These are phyloP conservation scores for Xenentodon cancila DNA, from an alignment of 2,797 vertebrate species.

Conservation along the genomic window DNA sequence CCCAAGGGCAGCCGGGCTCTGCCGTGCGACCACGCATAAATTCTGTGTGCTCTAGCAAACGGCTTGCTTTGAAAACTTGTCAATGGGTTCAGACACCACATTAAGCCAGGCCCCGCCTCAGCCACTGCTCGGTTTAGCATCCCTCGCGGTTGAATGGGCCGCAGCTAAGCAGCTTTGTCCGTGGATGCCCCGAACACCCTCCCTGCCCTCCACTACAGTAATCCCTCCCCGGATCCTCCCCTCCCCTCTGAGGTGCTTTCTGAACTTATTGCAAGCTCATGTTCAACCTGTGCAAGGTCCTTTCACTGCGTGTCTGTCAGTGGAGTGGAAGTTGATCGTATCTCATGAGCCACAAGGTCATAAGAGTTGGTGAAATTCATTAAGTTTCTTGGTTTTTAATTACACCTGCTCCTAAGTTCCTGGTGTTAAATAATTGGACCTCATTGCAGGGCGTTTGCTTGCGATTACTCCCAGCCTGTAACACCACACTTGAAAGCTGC, in stretches of 20 bases:
- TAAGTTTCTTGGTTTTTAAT: neutral
- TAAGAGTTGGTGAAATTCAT: neutral
- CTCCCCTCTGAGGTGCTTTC: slow-evolving; percentile 65
- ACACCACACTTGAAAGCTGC: neutral
- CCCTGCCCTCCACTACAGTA: slow-evolving; percentile 72
- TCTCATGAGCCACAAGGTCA: slow-evolving; percentile 14
- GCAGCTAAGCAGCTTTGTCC: slow-evolving; percentile 80
- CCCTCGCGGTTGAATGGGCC: slow-evolving; percentile 67
- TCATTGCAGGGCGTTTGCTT: neutral
- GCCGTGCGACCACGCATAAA: slow-evolving; percentile 82
- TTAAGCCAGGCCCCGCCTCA: slow-evolving; percentile 62
- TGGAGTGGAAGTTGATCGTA: too few species aligned
- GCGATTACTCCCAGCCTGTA: neutral
- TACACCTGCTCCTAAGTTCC: neutral
- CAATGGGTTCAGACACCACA: slow-evolving; percentile 77
- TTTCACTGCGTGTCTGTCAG: neutral
- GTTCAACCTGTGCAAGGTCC: slow-evolving; percentile 44
- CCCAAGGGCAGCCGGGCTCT: slow-evolving; percentile 75
- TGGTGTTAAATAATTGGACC: slow-evolving; percentile 4
- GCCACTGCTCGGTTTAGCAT: slow-evolving; percentile 67
- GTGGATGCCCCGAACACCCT: slow-evolving; percentile 58
- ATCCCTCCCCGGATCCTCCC: slow-evolving; percentile 61
- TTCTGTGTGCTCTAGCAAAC: slow-evolving; percentile 79
- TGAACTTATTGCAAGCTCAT: slow-evolving; percentile 58
- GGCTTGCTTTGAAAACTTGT: slow-evolving; percentile 75